phyloP scores from a whole-genome alignment of 2,113 vertebrate species.

The Columba livia region DNA sequence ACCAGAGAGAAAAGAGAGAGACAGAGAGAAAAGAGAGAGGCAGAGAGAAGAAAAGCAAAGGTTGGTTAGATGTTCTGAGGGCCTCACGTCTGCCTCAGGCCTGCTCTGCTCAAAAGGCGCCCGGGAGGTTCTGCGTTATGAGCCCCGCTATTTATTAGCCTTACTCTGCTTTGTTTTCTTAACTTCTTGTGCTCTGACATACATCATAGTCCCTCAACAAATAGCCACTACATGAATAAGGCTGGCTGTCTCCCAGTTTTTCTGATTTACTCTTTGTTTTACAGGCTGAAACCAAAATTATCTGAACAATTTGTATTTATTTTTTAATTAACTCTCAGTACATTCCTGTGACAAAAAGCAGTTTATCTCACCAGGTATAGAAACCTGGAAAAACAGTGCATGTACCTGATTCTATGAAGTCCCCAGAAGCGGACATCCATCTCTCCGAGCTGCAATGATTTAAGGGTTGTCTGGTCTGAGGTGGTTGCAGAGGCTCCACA shows the following conservation, averaged over 20 bases:
- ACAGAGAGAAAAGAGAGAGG: too few species aligned
- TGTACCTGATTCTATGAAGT: neutral
- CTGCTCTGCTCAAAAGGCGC: neutral
- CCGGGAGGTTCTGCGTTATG: neutral
- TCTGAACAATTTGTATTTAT: neutral
- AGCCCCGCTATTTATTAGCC: neutral
- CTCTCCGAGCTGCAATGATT: neutral
- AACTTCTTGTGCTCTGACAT: neutral
- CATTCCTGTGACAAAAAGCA: neutral
- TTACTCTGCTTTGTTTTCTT: neutral
- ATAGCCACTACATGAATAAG: neutral
- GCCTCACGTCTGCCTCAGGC: neutral
- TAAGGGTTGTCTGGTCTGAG: neutral
- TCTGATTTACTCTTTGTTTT: neutral
- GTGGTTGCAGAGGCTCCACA: neutral
- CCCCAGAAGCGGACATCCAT: neutral
- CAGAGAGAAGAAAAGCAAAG: neutral
- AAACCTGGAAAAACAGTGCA: neutral
- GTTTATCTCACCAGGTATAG: neutral
- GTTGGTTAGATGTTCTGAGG: neutral
- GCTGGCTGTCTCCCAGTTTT: neutral
- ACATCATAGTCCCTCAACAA: neutral
- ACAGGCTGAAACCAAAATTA: neutral
- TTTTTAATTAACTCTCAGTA: neutral
- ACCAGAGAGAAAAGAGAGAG: too few species aligned